Evolutionary conservation across 2,888 invertebrate genomes (phyloP), one percentile per base, ranked within the genome.

Genomic region (Lasioglossum lativentre): DNA sequence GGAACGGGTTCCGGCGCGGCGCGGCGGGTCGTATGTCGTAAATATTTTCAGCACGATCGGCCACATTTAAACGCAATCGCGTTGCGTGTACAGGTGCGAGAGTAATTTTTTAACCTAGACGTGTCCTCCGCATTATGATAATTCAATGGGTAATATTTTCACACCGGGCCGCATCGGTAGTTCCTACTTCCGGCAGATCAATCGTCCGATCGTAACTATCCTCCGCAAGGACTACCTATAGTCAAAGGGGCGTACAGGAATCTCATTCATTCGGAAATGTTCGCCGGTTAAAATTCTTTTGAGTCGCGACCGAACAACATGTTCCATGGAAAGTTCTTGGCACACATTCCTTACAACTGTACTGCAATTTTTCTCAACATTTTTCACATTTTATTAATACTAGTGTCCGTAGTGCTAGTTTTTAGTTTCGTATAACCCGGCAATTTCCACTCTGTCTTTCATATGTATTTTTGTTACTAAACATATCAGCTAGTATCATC

Each of bases 121-220:
- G 56, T 75, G 86, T 76, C 86, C 86, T 89, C 78, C 86, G 85
- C 74, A 42, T 88, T 86, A 91, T 91, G 91, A 81, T 91, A 88
- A 91, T 90, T 70, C n/a, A 77, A 52, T 27, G 74, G 70, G 75
- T 63, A 82, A 73, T 86, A 83, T 80, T 82, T 82, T 75, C 45
- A 76, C 10, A 45, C 63, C 68, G 52, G 19, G 71, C 71, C 42
- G 23, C 38, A 3, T 19, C 52, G 40, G 47, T 75, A 47, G 86
- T 90, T 88, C 85, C 88, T 88, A 81, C 86, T 92, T 92, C 92
- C 91, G 91, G 78, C 90, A 91, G 76, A 34, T 79, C 71, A 56
- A 70, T 80, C 70, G 59, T 83, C 70, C 45, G 80, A n/a, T n/a
- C 70, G 76, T 80, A 56, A 52, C 52, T 52, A 56, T 80, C 42